Percentiles rank a stretch among this genome's conserved stretches.
Evolutionary conservation across 2,888 invertebrate genomes (phyloP).

Genomic region (Notodromas monacha): DNA sequence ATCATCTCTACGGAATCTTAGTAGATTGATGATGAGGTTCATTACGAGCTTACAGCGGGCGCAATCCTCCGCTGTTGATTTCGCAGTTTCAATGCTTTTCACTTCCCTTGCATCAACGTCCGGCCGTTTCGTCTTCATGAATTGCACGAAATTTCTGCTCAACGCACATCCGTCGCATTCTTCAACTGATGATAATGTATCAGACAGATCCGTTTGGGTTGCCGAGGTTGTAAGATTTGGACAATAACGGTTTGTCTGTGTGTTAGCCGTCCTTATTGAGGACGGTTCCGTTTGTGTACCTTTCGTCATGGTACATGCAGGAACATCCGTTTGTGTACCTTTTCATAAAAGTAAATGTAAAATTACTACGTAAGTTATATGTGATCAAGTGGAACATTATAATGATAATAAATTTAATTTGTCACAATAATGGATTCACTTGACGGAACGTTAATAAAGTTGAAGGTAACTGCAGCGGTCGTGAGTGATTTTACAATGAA

Average conservation of each 20-base stretch:
- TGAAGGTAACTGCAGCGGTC: constrained; percentile 4
- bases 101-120: constrained; percentile 4
- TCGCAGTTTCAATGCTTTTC: constrained; percentile 2
- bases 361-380: constrained; percentile 4
- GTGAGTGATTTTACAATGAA: constrained; percentile 4
- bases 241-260: constrained; percentile 4
- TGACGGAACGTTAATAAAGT: constrained; percentile 4
- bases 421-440: constrained; percentile 4
- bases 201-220: constrained; percentile 4
- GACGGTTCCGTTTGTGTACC: constrained; percentile 4
- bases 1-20: constrained; percentile 4
- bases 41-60: constrained; percentile 4
- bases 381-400: constrained; percentile 4
- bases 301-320: constrained; percentile 4
- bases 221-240: constrained; percentile 4
- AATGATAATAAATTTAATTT: constrained; percentile 4
- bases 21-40: constrained; percentile 4
- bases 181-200: constrained; percentile 4
- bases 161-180: constrained; percentile 4
- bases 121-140: constrained; percentile 4
- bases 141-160: constrained; percentile 4
- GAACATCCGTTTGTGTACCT: constrained; percentile 4
- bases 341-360: constrained; percentile 4
- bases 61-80: constrained; percentile 4
- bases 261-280: constrained; percentile 4